Evolutionary conservation across 2,888 invertebrate genomes (phyloP), one percentile per base, ranked within the genome.

Genomic region (Leptinotarsa juncta): DNA sequence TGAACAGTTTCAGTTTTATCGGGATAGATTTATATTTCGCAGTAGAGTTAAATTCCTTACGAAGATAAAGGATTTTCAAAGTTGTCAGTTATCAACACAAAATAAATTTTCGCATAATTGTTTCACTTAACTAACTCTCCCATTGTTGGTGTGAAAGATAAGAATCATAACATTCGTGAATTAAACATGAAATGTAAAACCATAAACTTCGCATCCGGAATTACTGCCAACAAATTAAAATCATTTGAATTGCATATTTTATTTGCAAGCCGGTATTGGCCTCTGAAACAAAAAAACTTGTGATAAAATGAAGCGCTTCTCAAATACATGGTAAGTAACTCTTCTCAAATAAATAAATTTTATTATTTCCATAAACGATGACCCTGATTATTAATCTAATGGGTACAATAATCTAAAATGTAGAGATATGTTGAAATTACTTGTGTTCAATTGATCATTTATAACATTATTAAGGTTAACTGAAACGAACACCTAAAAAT

Each of bases 131-230:
- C 32, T 16, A 20, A 67, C 26, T 67, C 53, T 32, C 26, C 55
- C 26, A 67, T 67, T 67, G 67, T 67, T 67, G 51, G 53, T 67
- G 51, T 26, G 67, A 32, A 55, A 51, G 67, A 67, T 67, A 67
- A 67, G 51, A 67, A 67, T 67, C 53, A 53, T 23, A 67, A 57
- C 55, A 57, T 12, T 55, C 49, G 4, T 66, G 5, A 23, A 51
- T 67, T 53, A 32, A 32, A 73, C 74, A 71, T 71, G 67, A 75
- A 71, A 75, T 65, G 67, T 62, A 26, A 50, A 67, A 71, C 67
- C 71, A 75, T 75, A 75, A 75, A 75, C 65, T 75, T 71, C 57
- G 72, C 71, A 75, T 75, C 71, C 74, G 71, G 74, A 75, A 71
- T 68, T 32, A 42, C 68, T 55, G 49, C 67, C 42, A 67, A 62